A percentile compares a stretch with the other conserved stretches of the same genome.
Evolutionary conservation across 2,888 invertebrate species (phyloP).

Genomic region (Lasioglossum morio): DNA sequence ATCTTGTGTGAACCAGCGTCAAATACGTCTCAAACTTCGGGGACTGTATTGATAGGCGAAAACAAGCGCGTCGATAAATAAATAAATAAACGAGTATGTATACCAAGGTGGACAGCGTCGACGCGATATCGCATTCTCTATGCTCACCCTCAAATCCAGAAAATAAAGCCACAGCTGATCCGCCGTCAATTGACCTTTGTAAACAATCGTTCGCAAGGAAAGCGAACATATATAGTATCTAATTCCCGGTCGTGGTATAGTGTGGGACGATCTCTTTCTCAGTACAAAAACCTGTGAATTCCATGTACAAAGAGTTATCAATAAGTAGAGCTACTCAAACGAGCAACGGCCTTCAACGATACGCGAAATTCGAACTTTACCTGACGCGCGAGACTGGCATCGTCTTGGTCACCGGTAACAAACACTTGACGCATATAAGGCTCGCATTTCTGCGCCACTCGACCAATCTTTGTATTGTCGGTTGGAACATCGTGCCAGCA

Average conservation of each 20-base stretch:
- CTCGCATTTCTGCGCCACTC: conserved; percentile 97
- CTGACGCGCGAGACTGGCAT: conserved; percentile 87
- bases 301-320: neutral
- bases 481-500: conserved; percentile 98
- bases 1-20: conserved; percentile 98
- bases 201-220: conserved; percentile 95
- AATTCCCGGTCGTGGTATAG: conserved; percentile 93
- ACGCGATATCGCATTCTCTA: neutral
- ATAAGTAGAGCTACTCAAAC: neutral
- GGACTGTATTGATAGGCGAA: conserved; percentile 86
- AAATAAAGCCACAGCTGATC: conserved; percentile 95
- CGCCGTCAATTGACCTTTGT: conserved; percentile 98
- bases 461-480: conserved; percentile 93
- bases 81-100: neutral
- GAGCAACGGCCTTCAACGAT: neutral
- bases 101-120: neutral
- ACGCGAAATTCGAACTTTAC: conserved; percentile 84
- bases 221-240: conserved; percentile 98
- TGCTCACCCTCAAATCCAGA: conserved; percentile 86
- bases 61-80: neutral
- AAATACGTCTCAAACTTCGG: conserved; percentile 96
- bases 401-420: conserved; percentile 88
- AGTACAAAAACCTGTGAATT: conserved; percentile 92
- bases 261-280: conserved; percentile 96
- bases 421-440: conserved; percentile 98